A percentile compares a stretch with the other conserved stretches of the same genome.
These are phyloP conservation scores for Zapus hudsonius DNA, from an alignment of 2,113 vertebrate genomes.

Conservation along the genomic window DNA sequence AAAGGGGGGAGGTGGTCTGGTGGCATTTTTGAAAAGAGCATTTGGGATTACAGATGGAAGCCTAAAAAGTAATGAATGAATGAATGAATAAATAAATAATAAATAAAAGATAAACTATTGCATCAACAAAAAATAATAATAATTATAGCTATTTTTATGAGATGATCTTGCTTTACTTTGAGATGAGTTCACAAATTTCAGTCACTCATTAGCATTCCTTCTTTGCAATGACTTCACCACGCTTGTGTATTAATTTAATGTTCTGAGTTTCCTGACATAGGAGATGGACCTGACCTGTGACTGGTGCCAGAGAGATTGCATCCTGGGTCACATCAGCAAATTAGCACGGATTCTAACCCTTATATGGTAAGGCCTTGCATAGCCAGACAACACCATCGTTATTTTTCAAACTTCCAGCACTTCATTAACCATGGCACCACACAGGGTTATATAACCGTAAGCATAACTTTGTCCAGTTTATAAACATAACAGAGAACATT, in stretches of 20 bases:
- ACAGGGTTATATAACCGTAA: conserved; percentile 84
- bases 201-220: conserved; percentile 58
- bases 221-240: conserved; percentile 80
- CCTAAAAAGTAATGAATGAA: conserved; percentile 61
- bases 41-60: conserved; percentile 58
- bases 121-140: conserved; percentile 47
- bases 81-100: too few relatives aligned
- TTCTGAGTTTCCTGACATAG: conserved; percentile 81
- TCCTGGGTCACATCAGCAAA: conserved; percentile 80
- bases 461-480: conserved; percentile 84
- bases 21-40: conserved; percentile 60
- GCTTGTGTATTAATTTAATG: conserved; percentile 81
- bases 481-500: conserved; percentile 84
- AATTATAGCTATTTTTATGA: conserved; percentile 54
- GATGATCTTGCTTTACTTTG: conserved; percentile 50
- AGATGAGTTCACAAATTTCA: conserved; percentile 55
- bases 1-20: background rate
- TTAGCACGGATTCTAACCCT: conserved; percentile 83
- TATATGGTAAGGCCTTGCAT: conserved; percentile 78
- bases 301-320: conserved; percentile 78
- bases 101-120: conserved; percentile 60
- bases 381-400: conserved; percentile 82
- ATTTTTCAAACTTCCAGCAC: conserved; percentile 85
- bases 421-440: conserved; percentile 84
- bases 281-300: conserved; percentile 81